Evolutionary conservation across 2,113 vertebrate species (phyloP).

Genomic region (Xiphophorus couchianus): DNA sequence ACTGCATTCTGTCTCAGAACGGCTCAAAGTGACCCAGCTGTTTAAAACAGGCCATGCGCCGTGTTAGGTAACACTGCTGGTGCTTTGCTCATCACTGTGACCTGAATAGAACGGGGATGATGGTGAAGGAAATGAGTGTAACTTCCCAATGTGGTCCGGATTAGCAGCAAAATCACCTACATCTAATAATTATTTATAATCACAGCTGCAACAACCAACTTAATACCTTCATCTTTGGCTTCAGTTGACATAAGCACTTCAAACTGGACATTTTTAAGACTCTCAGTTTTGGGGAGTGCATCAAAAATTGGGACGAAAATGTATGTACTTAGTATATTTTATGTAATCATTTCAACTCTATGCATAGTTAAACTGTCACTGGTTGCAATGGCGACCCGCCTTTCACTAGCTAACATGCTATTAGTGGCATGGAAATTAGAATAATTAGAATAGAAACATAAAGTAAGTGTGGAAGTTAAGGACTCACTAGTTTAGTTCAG

Average conservation of each 20-base stretch:
- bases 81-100: constrained; percentile 56
- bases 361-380: background rate
- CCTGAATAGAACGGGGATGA: constrained; percentile 59
- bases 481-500: too few species aligned
- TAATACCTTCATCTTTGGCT: background rate
- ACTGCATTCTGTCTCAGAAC: constrained; percentile 54
- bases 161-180: constrained; percentile 6
- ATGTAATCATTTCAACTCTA: background rate
- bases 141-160: constrained; percentile 8
- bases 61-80: constrained; percentile 64
- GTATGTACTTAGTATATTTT: background rate
- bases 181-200: background rate
- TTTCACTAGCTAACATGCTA: too few species aligned
- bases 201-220: constrained; percentile 1
- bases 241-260: background rate
- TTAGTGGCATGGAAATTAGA: too few species aligned
- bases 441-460: too few species aligned
- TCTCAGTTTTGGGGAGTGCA: background rate
- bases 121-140: constrained; percentile 17
- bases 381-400: too few species aligned
- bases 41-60: constrained; percentile 65
- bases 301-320: background rate
- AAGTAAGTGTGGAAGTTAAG: too few species aligned
- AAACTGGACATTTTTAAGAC: background rate
- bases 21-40: constrained; percentile 75